Evolutionary conservation across 2,113 vertebrate genomes (phyloP), one percentile per base, ranked within the genome.

Genomic region (Conger conger): DNA sequence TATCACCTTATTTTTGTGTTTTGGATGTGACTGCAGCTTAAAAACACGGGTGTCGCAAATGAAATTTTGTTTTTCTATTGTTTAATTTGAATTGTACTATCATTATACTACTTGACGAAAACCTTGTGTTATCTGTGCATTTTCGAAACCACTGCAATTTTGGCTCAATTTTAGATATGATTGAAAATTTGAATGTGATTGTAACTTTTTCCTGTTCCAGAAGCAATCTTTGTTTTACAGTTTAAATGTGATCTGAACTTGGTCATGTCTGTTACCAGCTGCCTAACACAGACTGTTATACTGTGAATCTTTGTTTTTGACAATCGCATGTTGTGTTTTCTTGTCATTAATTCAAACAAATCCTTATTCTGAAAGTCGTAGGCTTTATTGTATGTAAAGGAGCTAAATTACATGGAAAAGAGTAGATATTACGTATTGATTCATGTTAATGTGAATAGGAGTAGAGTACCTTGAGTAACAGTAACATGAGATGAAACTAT

Each of bases 271-370:
- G 83, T 88, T 76, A 84, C 83, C 83, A 79, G 82, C 84, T 76
- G 85, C 33, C 45, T 83, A 42, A 82, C 83, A 57, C 42, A 89
- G 89, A 88, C 84, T 86, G 85, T 63, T 81, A 90, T 88, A 88
- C 92, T 92, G 91, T 93, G 91, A 94, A 93, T 79, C 53, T 27
- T 37, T 37, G 27, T 86, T 81, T 79, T 86, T 3, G 13, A 33
- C 68, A 82, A 13, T 73, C n/a, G 9, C 68, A 30, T 50, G 57
- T 85, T 35, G 33, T 80, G 20, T 83, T 81, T 54, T 54, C 36
- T 23, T 83, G 53, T 82, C 33, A 73, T 40, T 16, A 42, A 63
- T 82, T 63, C 27, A 40, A 73, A n/a, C 27, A 18, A 16, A 45
- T 35, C 13, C 23, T 37, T 57, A 18, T 57, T 73, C 3, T 60